Evolutionary conservation across 2,888 invertebrate species (phyloP).

Genomic region (Epistrophe grossulariae): DNA sequence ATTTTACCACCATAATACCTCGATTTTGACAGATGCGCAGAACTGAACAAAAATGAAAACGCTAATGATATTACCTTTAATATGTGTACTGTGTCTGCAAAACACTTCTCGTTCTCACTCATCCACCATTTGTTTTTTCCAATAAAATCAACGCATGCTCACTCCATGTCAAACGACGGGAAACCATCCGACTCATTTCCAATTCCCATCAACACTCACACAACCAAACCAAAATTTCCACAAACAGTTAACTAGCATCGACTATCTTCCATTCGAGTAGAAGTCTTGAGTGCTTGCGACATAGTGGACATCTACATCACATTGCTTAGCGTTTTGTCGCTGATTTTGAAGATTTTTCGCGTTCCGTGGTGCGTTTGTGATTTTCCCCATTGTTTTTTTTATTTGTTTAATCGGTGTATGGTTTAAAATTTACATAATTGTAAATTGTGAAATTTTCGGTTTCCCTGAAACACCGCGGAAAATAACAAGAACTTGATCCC

Average conservation of each 20-base stretch:
- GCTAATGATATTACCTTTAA: too few relatives aligned
- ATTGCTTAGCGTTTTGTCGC: slow-evolving; percentile 44
- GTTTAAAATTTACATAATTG: slow-evolving; percentile 26
- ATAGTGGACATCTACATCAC: slow-evolving; percentile 52
- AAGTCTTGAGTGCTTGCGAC: slow-evolving; percentile 73
- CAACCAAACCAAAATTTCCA: slow-evolving; percentile 41
- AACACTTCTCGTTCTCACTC: too few relatives aligned
- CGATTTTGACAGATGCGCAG: too few relatives aligned
- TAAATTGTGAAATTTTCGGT: slow-evolving; percentile 30
- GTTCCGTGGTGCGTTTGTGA: slow-evolving; percentile 60
- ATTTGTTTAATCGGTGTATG: slow-evolving; percentile 45
- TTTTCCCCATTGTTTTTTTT: slow-evolving; percentile 44
- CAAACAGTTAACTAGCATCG: slow-evolving; percentile 49
- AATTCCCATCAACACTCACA: slow-evolving; percentile 32
- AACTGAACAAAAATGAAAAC: too few relatives aligned
- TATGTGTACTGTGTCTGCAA: too few relatives aligned
- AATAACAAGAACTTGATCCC: slow-evolving; percentile 42
- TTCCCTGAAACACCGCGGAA: slow-evolving; percentile 48
- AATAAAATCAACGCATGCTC: slow-evolving; percentile 53
- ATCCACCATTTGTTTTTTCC: slow-evolving; percentile 57
- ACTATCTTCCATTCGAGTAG: slow-evolving; percentile 72
- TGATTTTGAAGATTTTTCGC: slow-evolving; percentile 62
- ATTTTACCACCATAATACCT: too few relatives aligned
- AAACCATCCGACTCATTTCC: slow-evolving; percentile 7
- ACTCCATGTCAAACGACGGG: slow-evolving; percentile 32